A percentile compares a stretch with the other conserved stretches of the same genome.
These are phyloP conservation scores for Pipistrellus pygmaeus DNA, from an alignment of 2,797 vertebrate genomes.

Conservation along the genomic window DNA sequence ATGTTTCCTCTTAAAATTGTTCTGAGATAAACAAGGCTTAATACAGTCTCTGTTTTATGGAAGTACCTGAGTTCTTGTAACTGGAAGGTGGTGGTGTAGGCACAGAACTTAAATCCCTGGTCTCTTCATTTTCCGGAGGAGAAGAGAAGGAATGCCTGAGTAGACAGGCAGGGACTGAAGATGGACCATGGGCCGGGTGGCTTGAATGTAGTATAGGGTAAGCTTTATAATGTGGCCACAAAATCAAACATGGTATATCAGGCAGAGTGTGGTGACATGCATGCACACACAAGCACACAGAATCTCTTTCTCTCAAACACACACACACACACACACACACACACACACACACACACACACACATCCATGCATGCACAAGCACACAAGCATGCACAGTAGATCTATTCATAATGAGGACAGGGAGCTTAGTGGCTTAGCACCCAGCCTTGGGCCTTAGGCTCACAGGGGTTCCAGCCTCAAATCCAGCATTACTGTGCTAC, in stretches of 20 bases:
- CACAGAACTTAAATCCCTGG: neutral
- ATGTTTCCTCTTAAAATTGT: neutral
- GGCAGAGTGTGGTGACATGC: neutral
- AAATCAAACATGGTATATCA: neutral
- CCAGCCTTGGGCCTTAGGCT: neutral
- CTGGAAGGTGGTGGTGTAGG: neutral
- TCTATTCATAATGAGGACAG: neutral
- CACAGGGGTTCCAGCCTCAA: neutral
- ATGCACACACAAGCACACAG: neutral
- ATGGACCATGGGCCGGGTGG: fast-evolving
- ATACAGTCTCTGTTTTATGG: neutral
- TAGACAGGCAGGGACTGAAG: neutral
- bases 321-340: neutral
- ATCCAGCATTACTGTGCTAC: neutral
- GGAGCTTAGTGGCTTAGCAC: neutral
- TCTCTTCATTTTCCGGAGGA: neutral
- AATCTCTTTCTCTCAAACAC: neutral
- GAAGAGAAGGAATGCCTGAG: neutral
- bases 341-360: neutral
- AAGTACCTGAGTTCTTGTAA: neutral
- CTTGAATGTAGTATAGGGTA: no score
- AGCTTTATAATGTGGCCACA: neutral
- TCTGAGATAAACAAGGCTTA: neutral
- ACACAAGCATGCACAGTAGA: neutral
- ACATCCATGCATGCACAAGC: neutral